A percentile compares a stretch with the other conserved stretches of the same genome.
Evolutionary conservation across 2,113 vertebrate genomes (phyloP).

Genomic region (Gulo gulo): DNA sequence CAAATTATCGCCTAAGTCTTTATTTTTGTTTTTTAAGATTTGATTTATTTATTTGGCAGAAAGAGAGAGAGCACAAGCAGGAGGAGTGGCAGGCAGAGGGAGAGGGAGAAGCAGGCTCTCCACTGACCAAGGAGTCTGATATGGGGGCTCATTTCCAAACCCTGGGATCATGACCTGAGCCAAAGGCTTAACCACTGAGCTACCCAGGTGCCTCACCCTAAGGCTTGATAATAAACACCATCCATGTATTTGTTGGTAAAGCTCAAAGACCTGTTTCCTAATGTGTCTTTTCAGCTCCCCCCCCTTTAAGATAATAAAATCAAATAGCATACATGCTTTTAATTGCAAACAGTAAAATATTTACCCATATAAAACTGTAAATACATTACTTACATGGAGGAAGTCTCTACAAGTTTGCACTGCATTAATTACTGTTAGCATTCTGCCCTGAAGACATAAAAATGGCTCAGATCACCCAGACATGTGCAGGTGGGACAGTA

Average conservation of each 20-base stretch:
- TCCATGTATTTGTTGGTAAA: not conserved
- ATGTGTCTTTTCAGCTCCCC: not conserved
- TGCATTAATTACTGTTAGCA: constrained; percentile 71
- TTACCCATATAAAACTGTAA: constrained; percentile 72
- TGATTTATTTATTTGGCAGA: not conserved
- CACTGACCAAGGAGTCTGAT: not conserved
- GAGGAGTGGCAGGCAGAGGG: not conserved
- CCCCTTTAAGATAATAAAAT: not conserved
- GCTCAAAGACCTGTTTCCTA: not conserved
- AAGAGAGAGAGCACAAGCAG: not conserved
- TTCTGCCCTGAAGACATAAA: constrained; percentile 66
- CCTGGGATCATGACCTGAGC: not conserved
- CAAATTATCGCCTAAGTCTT: not conserved
- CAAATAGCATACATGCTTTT: constrained; percentile 61
- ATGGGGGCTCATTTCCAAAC: not conserved
- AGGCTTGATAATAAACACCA: not conserved
- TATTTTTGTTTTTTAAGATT: not conserved
- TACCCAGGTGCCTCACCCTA: not conserved
- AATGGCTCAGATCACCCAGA: constrained; percentile 16
- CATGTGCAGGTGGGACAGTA: constrained; percentile 34
- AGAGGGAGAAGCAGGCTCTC: not conserved
- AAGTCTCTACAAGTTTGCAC: constrained; percentile 75
- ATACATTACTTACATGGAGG: constrained; percentile 72
- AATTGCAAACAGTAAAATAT: constrained; percentile 78
- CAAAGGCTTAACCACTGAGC: not conserved